Conservation (phyloP, 2,113 vertebrate genomes). For the Oncorhynchus kisutch region DNA sequence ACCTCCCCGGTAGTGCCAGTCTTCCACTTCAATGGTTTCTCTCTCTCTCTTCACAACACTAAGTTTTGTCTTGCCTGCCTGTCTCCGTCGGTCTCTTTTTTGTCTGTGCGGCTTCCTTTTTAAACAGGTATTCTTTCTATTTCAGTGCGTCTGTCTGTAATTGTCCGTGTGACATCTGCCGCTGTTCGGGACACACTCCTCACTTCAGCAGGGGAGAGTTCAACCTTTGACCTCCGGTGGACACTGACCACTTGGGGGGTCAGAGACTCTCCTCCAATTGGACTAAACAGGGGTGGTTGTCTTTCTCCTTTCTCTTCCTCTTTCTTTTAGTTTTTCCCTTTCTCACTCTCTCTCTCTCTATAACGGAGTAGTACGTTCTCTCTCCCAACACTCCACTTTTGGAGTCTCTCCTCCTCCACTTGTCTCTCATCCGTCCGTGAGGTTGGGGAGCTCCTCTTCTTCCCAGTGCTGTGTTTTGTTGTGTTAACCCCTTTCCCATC, state of each 20-base stretch:
- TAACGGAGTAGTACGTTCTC: conserved; percentile 11
- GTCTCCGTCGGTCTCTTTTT: conserved; percentile 46
- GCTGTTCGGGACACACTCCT: conserved; percentile 45
- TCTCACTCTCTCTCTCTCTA: conserved; percentile 30
- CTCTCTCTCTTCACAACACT: conserved; percentile 51
- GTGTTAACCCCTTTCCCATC: conserved; percentile 18
- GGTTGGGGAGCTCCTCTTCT: conserved; percentile 63
- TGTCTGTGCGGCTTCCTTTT: conserved; percentile 58
- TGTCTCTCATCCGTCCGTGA: conserved; percentile 52
- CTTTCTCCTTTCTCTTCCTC: conserved; percentile 37
- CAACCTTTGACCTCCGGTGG: conserved; percentile 63
- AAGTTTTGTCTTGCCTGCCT: conserved; percentile 32
- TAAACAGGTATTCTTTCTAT: conserved; percentile 73
- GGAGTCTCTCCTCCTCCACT: too few relatives aligned
- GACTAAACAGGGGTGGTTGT: conserved; percentile 60
- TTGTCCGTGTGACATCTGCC: conserved; percentile 44
- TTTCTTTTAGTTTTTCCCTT: not conserved
- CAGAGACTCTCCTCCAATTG: conserved; percentile 31
- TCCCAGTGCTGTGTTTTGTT: conserved; percentile 42
- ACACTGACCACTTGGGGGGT: conserved; percentile 29
- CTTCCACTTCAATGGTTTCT: conserved; percentile 47
- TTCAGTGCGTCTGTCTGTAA: conserved; percentile 76
- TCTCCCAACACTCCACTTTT: conserved; percentile 15
- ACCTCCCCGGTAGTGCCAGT: conserved; percentile 46
- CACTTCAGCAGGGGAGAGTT: conserved; percentile 39